A percentile compares a stretch with the other conserved stretches of the same genome.
These are phyloP conservation scores for Oenanthe melanoleuca DNA, from an alignment of 2,113 vertebrate species.

Conservation along the genomic window DNA sequence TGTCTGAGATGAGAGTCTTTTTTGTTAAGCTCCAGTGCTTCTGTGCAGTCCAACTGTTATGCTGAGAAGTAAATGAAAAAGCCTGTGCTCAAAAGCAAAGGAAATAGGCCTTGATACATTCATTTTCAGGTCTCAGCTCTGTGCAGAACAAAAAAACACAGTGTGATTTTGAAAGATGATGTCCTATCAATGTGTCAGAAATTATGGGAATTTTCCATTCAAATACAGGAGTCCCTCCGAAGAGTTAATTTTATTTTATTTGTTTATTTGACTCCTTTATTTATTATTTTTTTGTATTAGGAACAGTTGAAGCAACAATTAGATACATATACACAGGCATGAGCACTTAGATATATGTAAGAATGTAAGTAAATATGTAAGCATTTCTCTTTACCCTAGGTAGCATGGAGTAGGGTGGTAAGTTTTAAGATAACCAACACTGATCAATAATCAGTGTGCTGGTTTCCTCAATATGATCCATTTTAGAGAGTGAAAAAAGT, in stretches of 20 bases:
- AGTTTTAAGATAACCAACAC: not conserved
- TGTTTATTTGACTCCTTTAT: not conserved
- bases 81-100: not conserved
- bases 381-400: not conserved
- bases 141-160: not conserved
- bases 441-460: not conserved
- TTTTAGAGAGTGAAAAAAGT: not conserved
- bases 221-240: not conserved
- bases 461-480: not conserved
- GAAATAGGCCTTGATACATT: conserved; percentile 31
- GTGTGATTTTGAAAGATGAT: conserved; percentile 17
- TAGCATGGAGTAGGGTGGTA: not conserved
- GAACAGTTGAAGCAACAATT: not conserved
- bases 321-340: rapidly evolving
- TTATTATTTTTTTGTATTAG: not conserved
- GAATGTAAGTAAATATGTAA: not conserved
- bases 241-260: not conserved
- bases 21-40: conserved; percentile 70
- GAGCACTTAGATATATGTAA: not conserved
- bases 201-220: not conserved
- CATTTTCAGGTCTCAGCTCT: conserved; percentile 28
- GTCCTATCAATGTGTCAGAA: not conserved
- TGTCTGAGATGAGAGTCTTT: conserved; percentile 64
- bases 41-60: conserved; percentile 63
- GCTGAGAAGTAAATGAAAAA: conserved; percentile 61